Conservation (phyloP, 2,888 invertebrate genomes). For the Epistrophella euchroma region DNA sequence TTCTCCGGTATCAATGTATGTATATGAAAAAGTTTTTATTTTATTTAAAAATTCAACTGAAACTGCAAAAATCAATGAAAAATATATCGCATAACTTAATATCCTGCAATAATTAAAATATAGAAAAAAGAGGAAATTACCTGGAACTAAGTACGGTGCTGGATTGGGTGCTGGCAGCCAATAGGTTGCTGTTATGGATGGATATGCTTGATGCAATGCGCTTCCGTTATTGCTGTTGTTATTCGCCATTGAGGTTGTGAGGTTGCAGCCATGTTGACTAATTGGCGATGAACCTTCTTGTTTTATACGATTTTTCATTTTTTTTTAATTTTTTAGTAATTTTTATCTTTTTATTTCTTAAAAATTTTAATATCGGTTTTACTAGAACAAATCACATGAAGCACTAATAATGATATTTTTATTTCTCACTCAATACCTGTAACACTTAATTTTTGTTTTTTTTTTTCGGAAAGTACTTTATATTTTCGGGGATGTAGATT, state of each 20-base stretch:
- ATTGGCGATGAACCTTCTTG: constrained; percentile 69
- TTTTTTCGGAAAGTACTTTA: neutral
- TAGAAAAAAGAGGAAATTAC: constrained; percentile 85
- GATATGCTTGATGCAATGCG: constrained; percentile 85
- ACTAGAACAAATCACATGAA: constrained; percentile 33
- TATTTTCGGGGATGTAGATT: constrained; percentile 4
- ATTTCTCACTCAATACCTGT: neutral
- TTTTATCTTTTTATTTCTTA: constrained; percentile 17
- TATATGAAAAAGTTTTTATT: neutral
- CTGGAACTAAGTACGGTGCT: constrained; percentile 93
- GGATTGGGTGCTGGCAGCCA: constrained; percentile 93
- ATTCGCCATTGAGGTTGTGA: constrained; percentile 70
- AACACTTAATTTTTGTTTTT: neutral
- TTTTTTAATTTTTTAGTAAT: constrained; percentile 33
- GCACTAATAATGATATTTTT: constrained; percentile 24
- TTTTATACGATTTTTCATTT: constrained; percentile 78
- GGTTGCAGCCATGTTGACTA: constrained; percentile 78
- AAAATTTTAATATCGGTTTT: constrained; percentile 7
- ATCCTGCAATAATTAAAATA: constrained; percentile 68
- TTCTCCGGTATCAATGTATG: constrained; percentile 1
- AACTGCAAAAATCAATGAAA: neutral
- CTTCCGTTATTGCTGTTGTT: constrained; percentile 37
- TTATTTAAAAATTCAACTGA: neutral
- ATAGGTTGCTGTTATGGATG: constrained; percentile 92
- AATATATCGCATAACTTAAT: constrained; percentile 45